phyloP scores from a whole-genome alignment of 2,113 vertebrate genomes.

The Erythrolamprus reginae region DNA sequence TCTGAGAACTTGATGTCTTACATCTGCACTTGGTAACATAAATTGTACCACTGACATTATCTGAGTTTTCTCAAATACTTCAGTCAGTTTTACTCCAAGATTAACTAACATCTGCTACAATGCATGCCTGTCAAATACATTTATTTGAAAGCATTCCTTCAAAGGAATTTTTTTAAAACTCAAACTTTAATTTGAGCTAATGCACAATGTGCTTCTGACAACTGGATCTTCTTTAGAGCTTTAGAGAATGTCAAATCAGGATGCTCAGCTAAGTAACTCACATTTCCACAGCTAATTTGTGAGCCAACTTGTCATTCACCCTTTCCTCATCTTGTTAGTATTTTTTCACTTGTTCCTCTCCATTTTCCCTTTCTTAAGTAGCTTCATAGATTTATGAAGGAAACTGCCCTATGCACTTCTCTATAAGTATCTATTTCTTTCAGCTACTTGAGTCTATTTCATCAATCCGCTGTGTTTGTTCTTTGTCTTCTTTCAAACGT shows the following conservation, averaged over 20 bases:
- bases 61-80: constrained; percentile 84
- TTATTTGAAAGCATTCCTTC: constrained; percentile 64
- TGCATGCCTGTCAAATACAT: constrained; percentile 61
- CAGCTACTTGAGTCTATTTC: neutral
- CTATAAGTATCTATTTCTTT: neutral
- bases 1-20: constrained; percentile 83
- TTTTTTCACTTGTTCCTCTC: neutral
- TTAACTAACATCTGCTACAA: constrained; percentile 80
- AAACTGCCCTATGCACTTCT: neutral
- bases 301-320: neutral
- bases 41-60: constrained; percentile 78
- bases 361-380: neutral
- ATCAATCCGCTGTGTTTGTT: neutral
- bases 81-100: constrained; percentile 77
- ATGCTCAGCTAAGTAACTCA: neutral
- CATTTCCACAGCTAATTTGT: neutral
- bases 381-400: neutral
- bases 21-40: constrained; percentile 84
- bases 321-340: neutral
- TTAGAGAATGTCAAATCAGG: neutral
- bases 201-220: constrained; percentile 23
- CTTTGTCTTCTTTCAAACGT: neutral
- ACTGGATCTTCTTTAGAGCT: neutral
- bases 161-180: constrained; percentile 55
- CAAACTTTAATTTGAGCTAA: constrained; percentile 50